Conservation (phyloP, 2,113 vertebrate genomes). For the Aphyosemion australe region DNA sequence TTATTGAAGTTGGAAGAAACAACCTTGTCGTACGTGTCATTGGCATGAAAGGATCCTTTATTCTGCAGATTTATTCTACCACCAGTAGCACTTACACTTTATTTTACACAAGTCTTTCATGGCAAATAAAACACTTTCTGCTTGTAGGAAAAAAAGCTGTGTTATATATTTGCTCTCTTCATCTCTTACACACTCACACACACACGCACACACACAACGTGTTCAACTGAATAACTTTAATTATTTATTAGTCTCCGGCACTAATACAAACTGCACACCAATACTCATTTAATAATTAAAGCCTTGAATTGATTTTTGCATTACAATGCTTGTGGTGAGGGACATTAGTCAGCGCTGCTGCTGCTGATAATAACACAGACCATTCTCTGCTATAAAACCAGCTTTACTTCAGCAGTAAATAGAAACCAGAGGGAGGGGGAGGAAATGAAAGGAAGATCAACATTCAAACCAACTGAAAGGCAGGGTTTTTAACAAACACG, state of each 20-base stretch:
- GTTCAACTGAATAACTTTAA: conserved; percentile 59
- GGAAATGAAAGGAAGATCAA: conserved; percentile 17
- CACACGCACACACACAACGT: neutral
- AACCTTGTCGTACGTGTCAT: neutral
- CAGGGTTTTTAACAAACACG: neutral
- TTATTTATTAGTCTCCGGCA: conserved; percentile 61
- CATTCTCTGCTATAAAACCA: conserved; percentile 48
- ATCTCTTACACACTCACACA: conserved; percentile 14
- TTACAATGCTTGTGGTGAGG: conserved; percentile 63
- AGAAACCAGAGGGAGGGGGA: neutral
- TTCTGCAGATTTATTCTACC: conserved; percentile 8
- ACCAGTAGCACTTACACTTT: conserved; percentile 8
- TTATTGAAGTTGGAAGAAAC: neutral
- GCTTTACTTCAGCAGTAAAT: conserved; percentile 44
- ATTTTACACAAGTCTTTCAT: conserved; percentile 14
- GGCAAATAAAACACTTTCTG: conserved; percentile 28
- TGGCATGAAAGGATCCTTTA: conserved; percentile 21
- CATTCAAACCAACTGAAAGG: conserved; percentile 17
- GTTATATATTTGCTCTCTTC: conserved; percentile 2
- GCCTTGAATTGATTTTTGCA: conserved; percentile 68
- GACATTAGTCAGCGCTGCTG: conserved; percentile 56
- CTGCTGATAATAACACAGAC: conserved; percentile 59
- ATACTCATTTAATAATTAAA: conserved; percentile 74
- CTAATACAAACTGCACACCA: conserved; percentile 63
- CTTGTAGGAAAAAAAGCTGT: conserved; percentile 18